A percentile compares a stretch with the other conserved stretches of the same genome.
Evolutionary conservation across 2,113 vertebrate species (phyloP).

Genomic region (Papio anubis): DNA sequence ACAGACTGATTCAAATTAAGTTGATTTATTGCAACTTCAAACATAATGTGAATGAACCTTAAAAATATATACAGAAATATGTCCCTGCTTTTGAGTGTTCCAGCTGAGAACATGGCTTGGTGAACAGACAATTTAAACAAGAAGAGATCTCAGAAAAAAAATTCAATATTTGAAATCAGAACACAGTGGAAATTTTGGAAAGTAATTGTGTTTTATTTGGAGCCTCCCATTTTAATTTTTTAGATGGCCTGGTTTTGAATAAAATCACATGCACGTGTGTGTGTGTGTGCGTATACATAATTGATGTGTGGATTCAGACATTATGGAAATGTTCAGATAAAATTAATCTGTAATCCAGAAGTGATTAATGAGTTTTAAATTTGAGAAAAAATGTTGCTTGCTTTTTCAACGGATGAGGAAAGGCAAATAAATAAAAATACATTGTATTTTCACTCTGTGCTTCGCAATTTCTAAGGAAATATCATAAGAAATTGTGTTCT

Average conservation of each 20-base stretch:
- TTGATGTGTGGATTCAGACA: not conserved
- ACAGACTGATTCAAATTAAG: conserved; percentile 59
- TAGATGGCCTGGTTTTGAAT: conserved; percentile 68
- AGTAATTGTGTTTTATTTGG: conserved; percentile 83
- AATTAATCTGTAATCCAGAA: not conserved
- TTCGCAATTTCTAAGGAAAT: conserved; percentile 33
- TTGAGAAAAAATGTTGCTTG: conserved; percentile 28
- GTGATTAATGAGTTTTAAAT: not conserved
- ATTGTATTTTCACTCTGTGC: not conserved
- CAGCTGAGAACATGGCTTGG: conserved; percentile 77
- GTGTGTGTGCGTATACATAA: not conserved
- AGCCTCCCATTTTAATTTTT: conserved; percentile 70
- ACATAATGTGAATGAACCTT: conserved; percentile 64
- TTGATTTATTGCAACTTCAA: conserved; percentile 74
- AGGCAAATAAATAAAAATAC: not conserved
- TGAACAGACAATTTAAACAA: conserved; percentile 83
- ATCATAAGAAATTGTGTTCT: not conserved
- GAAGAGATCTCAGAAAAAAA: conserved; percentile 82
- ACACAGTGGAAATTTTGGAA: conserved; percentile 80
- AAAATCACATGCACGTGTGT: conserved; percentile 46
- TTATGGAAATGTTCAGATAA: conserved; percentile 6
- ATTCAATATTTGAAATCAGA: conserved; percentile 84
- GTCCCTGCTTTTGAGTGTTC: conserved; percentile 75
- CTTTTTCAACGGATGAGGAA: not conserved
- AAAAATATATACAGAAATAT: conserved; percentile 70